Percentiles rank a stretch among this genome's conserved stretches.
Evolutionary conservation across 2,888 invertebrate species (phyloP).

Genomic region (Ferdinandea cuprea): DNA sequence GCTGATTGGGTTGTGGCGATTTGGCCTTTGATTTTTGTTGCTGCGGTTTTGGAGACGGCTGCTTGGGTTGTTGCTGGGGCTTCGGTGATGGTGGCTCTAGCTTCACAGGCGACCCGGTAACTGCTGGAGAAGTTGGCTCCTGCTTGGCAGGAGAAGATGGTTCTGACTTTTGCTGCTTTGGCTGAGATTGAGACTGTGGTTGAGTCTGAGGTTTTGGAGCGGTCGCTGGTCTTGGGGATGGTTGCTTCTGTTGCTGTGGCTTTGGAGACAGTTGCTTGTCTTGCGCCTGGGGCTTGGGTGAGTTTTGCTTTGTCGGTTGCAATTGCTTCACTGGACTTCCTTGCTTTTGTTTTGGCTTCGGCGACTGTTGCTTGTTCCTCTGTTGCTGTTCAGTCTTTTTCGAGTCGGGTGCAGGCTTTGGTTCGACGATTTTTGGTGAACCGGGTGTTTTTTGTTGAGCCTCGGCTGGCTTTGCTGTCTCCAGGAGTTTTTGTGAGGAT

Average conservation of each 20-base stretch:
- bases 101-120: conserved; percentile 37
- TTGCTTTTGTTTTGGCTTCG: conserved; percentile 41
- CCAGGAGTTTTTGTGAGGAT: conserved; percentile 23
- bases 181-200: conserved; percentile 26
- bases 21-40: conserved; percentile 62
- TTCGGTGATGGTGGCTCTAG: conserved; percentile 37
- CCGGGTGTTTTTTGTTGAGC: conserved; percentile 40
- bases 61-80: conserved; percentile 49
- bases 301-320: conserved; percentile 45
- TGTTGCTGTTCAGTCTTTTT: conserved; percentile 64
- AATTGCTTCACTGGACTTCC: conserved; percentile 40
- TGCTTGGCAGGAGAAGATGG: conserved; percentile 52
- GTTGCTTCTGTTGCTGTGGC: conserved; percentile 66
- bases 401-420: conserved; percentile 33
- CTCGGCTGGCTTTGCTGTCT: conserved; percentile 16
- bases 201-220: conserved; percentile 62
- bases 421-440: conserved; percentile 60
- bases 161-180: conserved; percentile 67
- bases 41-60: conserved; percentile 63
- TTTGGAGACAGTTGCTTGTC: conserved; percentile 41
- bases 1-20: conserved; percentile 47
- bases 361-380: conserved; percentile 62
- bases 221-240: conserved; percentile 57
- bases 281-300: conserved; percentile 47
- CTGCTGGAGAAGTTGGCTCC: conserved; percentile 49